A percentile compares a stretch with the other conserved stretches of the same genome.
Evolutionary conservation across 2,797 vertebrate species (phyloP).

Genomic region (Diceros bicornis): DNA sequence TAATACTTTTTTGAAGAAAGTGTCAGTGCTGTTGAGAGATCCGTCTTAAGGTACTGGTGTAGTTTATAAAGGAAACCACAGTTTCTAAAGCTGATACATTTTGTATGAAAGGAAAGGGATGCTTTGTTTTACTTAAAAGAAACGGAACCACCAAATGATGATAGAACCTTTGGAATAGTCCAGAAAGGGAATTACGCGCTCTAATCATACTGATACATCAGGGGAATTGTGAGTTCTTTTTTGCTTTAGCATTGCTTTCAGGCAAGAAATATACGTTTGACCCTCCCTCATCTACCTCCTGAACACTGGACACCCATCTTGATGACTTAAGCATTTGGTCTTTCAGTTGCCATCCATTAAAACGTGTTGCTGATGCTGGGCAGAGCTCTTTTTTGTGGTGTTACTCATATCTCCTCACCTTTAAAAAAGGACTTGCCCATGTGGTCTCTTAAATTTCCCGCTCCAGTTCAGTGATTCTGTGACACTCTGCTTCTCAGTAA

Average conservation of each 20-base stretch:
- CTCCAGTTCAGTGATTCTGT: neutral
- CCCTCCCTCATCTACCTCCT: neutral
- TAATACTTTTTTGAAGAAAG: constrained; percentile 52
- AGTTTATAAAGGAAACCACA: constrained; percentile 69
- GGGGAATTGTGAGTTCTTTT: neutral
- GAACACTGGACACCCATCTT: neutral
- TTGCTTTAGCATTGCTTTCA: neutral
- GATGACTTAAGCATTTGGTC: neutral
- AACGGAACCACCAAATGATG: constrained; percentile 73
- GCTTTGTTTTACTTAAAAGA: constrained; percentile 78
- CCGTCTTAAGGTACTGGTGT: constrained; percentile 11
- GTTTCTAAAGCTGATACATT: constrained; percentile 68
- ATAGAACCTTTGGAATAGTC: constrained; percentile 32
- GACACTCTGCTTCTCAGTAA: neutral
- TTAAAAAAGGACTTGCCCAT: neutral
- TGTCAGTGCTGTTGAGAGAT: constrained; percentile 76
- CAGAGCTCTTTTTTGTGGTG: neutral
- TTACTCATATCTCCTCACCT: neutral
- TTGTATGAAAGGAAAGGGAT: constrained; percentile 42
- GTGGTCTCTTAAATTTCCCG: neutral
- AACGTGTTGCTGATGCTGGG: neutral
- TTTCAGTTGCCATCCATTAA: neutral
- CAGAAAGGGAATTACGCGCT: constrained; percentile 40
- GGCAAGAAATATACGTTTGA: neutral
- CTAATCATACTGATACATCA: neutral